phyloP scores from a whole-genome alignment of 64 coral and sea anemone species.

The Hydrozoanthus tunicans region DNA sequence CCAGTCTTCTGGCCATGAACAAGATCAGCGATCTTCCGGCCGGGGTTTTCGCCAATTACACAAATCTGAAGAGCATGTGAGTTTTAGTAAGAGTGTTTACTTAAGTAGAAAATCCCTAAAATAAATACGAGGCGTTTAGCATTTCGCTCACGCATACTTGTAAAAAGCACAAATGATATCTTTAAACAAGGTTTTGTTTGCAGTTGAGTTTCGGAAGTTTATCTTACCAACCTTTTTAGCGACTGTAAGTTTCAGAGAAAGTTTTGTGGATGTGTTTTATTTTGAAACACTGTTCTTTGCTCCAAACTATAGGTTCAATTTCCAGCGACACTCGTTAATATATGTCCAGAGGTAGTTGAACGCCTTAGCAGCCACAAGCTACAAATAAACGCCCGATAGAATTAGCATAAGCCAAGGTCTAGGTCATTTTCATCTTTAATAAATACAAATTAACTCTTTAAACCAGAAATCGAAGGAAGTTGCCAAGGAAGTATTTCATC shows the following conservation, averaged over 20 bases:
- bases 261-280: not conserved
- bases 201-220: not conserved
- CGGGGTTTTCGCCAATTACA: slow-evolving; percentile 29
- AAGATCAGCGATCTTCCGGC: slow-evolving; percentile 3
- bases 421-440: too few relatives aligned
- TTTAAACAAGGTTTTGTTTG: not conserved
- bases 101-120: not conserved
- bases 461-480: too few relatives aligned
- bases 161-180: not conserved
- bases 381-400: not conserved
- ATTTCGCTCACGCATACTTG: not conserved
- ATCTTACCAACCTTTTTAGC: not conserved
- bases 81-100: slow-evolving; percentile 1
- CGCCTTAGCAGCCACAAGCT: not conserved
- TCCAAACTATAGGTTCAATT: not conserved
- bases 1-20: slow-evolving; percentile 22
- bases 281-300: not conserved
- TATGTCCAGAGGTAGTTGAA: not conserved
- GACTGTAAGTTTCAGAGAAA: not conserved
- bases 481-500: too few relatives aligned
- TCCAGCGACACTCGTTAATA: not conserved
- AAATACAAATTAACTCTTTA: too few relatives aligned
- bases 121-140: not conserved
- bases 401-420: not conserved
- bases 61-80: slow-evolving; percentile 34